Conservation (phyloP, 2,113 vertebrate genomes). For the Noturus placidus region DNA sequence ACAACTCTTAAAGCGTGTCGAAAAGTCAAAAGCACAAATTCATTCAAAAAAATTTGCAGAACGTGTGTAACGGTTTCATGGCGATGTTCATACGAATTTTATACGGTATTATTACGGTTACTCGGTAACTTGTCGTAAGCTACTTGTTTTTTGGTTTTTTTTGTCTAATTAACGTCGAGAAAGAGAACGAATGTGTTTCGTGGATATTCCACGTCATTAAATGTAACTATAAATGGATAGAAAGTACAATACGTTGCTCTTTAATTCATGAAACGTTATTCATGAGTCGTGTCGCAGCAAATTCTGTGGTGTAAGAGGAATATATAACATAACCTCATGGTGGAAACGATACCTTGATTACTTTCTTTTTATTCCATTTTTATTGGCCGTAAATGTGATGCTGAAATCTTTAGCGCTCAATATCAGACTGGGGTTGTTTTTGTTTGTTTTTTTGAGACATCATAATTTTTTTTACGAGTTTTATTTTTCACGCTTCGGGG, state of each 20-base stretch:
- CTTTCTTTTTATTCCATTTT: not conserved
- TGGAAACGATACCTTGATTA: not conserved
- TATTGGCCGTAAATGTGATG: not conserved
- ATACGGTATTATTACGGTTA: not conserved
- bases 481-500: not conserved
- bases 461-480: not conserved
- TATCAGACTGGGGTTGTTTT: not conserved
- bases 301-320: no score
- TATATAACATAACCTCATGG: no score
- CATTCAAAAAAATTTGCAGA: not conserved
- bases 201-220: not conserved
- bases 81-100: not conserved
- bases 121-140: not conserved
- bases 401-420: not conserved
- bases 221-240: not conserved
- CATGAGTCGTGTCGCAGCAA: no score
- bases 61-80: not conserved
- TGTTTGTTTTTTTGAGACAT: not conserved
- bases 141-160: not conserved
- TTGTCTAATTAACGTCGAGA: not conserved
- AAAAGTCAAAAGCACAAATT: not conserved
- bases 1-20: not conserved
- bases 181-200: not conserved
- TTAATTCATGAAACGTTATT: not conserved
- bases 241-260: not conserved